Base-by-base conservation (phyloP, 2,888 invertebrate genomes). In the Timema podura region DNA sequence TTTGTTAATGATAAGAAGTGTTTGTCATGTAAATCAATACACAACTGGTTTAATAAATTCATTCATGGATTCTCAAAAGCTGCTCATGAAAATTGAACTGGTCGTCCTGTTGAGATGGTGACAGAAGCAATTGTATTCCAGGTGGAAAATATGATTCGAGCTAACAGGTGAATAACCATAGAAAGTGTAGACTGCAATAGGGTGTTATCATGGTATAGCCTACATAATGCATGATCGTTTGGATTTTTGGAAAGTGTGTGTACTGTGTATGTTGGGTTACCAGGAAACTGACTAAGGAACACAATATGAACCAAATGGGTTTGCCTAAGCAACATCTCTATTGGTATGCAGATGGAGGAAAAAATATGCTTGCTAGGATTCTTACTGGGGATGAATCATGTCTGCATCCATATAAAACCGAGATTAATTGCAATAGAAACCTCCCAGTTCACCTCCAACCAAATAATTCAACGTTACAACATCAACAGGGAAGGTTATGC, bases 371-470 rank as follows among this genome's bases (percentile, higher is more conserved):
- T 30, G 1, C 2, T 13, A 16, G 30, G 1, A n/a, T 44, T 64
- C 45, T 64, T 64, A 64, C 64, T 64, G 30, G 15, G 15, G 64
- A 64, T 11, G 64, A 64, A 64, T 15, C 15, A 64, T 64, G 30
- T 11, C 0, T 30, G 16, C 64, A 5, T 30, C 64, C 1, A 44
- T 30, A 64, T 3, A 1, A 59, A 59, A 30, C 30, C 59, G 16
- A n/a, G 46, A 44, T 44, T 64, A 6, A 16, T 1, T 64, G 64
- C 16, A 64, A 64, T 16, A 10, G 44, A 64, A 64, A 9, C 16
- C 8, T 16, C 64, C 9, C n/a, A 30, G 44, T 15, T 59, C 59
- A 59, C 3, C 59, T 59, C 11, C 11, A 64, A 7, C 16, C 10
- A 15, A 64, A 7, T 45, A 64, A 64, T 64, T 30, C 5, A n/a